Evolutionary conservation across 2,888 invertebrate species (phyloP).

Genomic region (Scaptomyza flava): DNA sequence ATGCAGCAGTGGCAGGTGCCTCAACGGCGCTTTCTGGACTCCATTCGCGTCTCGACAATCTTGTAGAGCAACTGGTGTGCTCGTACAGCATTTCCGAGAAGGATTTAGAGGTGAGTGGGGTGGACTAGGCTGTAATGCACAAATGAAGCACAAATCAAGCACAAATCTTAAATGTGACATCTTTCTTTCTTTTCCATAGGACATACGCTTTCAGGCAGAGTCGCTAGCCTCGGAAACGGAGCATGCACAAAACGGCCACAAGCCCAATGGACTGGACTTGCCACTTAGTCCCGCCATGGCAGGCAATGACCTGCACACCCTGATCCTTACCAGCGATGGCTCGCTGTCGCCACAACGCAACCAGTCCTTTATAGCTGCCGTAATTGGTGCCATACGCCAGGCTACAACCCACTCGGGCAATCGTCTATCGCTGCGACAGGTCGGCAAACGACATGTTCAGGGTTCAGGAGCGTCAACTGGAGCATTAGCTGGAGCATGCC

Average conservation of each 20-base stretch:
- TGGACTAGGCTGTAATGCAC: no score
- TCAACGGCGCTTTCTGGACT: slow-evolving; percentile 89
- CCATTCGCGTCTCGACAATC: slow-evolving; percentile 88
- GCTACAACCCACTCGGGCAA: slow-evolving; percentile 83
- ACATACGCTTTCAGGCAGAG: slow-evolving; percentile 92
- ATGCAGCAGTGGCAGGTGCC: slow-evolving; percentile 89
- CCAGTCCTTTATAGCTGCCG: slow-evolving; percentile 89
- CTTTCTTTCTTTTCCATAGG: slow-evolving; percentile 83
- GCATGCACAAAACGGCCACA: slow-evolving; percentile 87
- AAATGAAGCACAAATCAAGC: no score
- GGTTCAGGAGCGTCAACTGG: slow-evolving; percentile 7
- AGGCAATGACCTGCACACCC: slow-evolving; percentile 56
- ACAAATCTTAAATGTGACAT: not conserved
- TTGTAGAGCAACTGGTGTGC: slow-evolving; percentile 89
- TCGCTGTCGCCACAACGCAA: slow-evolving; percentile 87
- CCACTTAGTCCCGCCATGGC: slow-evolving; percentile 49
- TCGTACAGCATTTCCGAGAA: slow-evolving; percentile 91
- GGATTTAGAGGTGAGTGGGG: slow-evolving; percentile 87
- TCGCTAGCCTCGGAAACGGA: slow-evolving; percentile 88
- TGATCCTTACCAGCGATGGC: slow-evolving; percentile 80
- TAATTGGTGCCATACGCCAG: slow-evolving; percentile 89
- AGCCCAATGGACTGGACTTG: slow-evolving; percentile 71
- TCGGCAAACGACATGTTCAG: slow-evolving; percentile 72
- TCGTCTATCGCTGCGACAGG: slow-evolving; percentile 79
- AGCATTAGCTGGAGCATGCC: slow-evolving; percentile 1